phyloP scores from a whole-genome alignment of 92 coral and sea anemone genomes.

The Zoanthus sociatus region DNA sequence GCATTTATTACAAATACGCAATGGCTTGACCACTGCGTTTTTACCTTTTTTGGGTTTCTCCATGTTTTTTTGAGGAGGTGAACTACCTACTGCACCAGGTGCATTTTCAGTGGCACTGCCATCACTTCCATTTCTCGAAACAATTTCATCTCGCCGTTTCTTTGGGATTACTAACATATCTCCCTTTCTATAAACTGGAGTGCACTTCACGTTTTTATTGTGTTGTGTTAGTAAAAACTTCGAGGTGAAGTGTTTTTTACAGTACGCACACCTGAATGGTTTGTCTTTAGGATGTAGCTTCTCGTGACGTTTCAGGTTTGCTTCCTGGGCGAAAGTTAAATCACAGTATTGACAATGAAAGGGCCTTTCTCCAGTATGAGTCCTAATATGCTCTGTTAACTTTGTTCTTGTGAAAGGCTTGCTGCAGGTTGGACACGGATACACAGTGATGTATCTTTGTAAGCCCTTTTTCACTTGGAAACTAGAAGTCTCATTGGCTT shows the following conservation, averaged over 20 bases:
- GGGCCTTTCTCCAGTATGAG: slow-evolving; percentile 32
- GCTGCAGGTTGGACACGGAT: slow-evolving; percentile 9
- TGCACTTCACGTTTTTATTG: not conserved
- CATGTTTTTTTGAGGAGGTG: not conserved
- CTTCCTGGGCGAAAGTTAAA: slow-evolving; percentile 19
- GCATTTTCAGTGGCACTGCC: not conserved
- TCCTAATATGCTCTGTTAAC: slow-evolving; percentile 11
- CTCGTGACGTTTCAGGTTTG: slow-evolving; percentile 13
- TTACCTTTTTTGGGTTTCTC: not conserved
- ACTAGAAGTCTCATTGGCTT: not conserved
- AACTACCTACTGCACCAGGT: not conserved
- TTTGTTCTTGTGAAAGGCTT: slow-evolving; percentile 31
- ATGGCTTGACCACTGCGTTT: not conserved
- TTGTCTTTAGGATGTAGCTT: slow-evolving; percentile 24
- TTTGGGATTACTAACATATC: not conserved
- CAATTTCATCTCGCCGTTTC: not conserved
- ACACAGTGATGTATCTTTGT: slow-evolving; percentile 5
- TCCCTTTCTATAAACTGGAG: not conserved
- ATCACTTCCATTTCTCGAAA: not conserved
- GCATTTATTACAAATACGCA: not conserved
- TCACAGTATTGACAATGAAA: slow-evolving; percentile 6
- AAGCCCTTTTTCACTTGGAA: not conserved
- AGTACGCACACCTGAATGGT: slow-evolving; percentile 23
- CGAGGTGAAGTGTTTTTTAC: slow-evolving; percentile 16
- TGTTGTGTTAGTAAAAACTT: slow-evolving; percentile 2